Evolutionary conservation across 1,140 invertebrate species (phyloP).

Genomic region (Coenobita brevimanus): DNA sequence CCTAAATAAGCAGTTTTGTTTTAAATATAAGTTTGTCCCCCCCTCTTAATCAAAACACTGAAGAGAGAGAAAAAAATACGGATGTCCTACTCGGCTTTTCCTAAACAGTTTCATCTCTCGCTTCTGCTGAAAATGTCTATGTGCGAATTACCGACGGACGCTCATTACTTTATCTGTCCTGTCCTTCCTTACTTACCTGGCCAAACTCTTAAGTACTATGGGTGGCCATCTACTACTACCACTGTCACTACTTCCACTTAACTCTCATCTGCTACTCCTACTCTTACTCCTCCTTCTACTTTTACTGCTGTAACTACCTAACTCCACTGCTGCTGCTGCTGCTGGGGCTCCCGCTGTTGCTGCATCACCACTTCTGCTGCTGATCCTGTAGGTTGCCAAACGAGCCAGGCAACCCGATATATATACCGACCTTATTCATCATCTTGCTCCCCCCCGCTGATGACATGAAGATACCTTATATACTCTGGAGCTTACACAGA

Average conservation of each 20-base stretch:
- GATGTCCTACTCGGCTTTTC: neutral
- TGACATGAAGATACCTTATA: constrained; percentile 6
- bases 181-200: constrained; percentile 45
- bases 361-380: neutral
- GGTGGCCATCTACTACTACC: constrained; percentile 34
- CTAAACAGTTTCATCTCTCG: neutral
- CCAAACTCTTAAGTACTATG: constrained; percentile 45
- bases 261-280: neutral
- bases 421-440: constrained; percentile 7
- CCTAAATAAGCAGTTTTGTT: constrained; percentile 30
- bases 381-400: neutral
- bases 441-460: neutral
- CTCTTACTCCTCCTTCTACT: too few relatives aligned
- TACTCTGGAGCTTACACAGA: constrained; percentile 26
- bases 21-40: neutral
- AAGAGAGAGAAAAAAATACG: neutral
- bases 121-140: constrained; percentile 56
- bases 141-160: constrained; percentile 33
- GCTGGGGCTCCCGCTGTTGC: too few relatives aligned
- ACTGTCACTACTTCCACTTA: neutral
- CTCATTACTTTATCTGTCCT: constrained; percentile 48
- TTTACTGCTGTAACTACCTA: too few relatives aligned
- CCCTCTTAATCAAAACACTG: constrained; percentile 19
- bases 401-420: too few relatives aligned
- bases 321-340: too few relatives aligned